These are phyloP conservation scores for Mastomys coucha DNA, from an alignment of 2,113 vertebrate species.

Conservation along the genomic window DNA sequence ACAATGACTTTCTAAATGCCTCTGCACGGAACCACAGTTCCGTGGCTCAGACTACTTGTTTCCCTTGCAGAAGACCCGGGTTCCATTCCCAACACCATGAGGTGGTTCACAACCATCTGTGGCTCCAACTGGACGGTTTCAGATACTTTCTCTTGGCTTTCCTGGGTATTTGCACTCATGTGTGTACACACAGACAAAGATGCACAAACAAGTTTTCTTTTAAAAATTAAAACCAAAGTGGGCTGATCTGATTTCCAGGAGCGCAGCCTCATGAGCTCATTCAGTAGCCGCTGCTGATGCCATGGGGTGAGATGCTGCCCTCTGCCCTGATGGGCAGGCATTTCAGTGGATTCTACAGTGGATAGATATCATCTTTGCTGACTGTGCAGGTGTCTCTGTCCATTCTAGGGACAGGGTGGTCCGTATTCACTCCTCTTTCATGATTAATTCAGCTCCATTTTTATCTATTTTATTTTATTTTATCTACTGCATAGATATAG, in stretches of 20 bases:
- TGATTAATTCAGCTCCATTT: neutral
- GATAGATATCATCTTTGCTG: no score
- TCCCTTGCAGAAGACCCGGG: neutral
- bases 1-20: neutral
- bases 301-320: rapidly evolving
- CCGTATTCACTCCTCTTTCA: neutral
- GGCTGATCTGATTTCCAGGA: neutral
- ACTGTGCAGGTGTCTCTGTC: neutral
- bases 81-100: neutral
- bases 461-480: no score
- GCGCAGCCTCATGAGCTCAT: no score
- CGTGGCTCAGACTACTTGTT: neutral
- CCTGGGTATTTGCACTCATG: neutral
- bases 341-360: neutral
- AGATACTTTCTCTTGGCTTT: no score
- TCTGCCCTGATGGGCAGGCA: neutral
- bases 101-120: neutral
- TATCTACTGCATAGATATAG: neutral
- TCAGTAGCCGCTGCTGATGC: neutral
- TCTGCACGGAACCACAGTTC: neutral
- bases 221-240: neutral
- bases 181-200: neutral
- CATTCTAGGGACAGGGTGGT: neutral
- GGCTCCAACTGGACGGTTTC: no score
- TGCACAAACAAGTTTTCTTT: no score